Evolutionary conservation across 2,113 vertebrate genomes (phyloP), one percentile per base, ranked within the genome.

Genomic region (Meles meles): DNA sequence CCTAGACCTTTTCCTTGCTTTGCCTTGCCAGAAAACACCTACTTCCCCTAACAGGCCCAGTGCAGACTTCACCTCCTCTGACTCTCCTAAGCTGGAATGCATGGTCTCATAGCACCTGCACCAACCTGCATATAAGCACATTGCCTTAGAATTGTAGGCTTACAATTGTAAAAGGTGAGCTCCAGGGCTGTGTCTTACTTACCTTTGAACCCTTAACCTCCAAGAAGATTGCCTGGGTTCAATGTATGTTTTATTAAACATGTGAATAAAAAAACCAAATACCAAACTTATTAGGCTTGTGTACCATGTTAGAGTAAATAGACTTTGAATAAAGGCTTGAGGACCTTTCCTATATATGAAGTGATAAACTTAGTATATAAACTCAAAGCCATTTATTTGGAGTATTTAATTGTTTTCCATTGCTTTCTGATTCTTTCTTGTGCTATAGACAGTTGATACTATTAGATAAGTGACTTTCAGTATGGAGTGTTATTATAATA

Each of bases 381-480:
- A 72, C 34, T 88, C 71, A 69, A 87, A 87, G 49, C 8, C 52
- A 95, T 85, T 97, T 93, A 89, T 86, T 96, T 96, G 77, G 82
- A 94, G 37, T 88, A 95, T 57, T 90, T 90, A 55, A 74, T 88
- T 5, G 14, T 92, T 95, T 86, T 92, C 15, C 29, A 29, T 81
- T 88, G 57, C 44, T 95, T 86, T 92, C 85, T 97, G 65, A 93
- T 59, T 80, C 20, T 94, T 90, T 61, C 57, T 23, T 69, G 6
- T 88, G 63, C 18, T 69, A 31, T 93, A 27, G n/a, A 13, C 86
- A 90, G 57, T 85, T 85, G n/a, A 69, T 65, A 57, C 82, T 20
- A 93, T 92, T 85, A 91, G 27, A 71, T 84, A 88, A 80, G 42
- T 96, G 63, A 92, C 14, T 95, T 94, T 90, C 18, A 72, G 47